Base-by-base conservation (phyloP, 2,113 vertebrate species). In the Sclerurus mexicanus region DNA sequence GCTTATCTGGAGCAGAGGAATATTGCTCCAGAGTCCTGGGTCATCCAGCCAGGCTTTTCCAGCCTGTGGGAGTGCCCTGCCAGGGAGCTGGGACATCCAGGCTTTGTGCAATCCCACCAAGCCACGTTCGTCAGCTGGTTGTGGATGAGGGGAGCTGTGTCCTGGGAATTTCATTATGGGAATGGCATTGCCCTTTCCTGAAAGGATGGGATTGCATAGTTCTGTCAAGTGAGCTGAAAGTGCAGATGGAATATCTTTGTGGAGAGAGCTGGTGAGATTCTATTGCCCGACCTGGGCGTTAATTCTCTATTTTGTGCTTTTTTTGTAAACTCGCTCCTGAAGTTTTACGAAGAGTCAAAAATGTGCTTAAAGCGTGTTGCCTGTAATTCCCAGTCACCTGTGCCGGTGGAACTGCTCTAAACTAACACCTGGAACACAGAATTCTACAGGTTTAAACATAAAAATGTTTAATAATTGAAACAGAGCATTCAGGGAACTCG, bases 101-200 rank as follows among this genome's bases (percentile, higher is more conserved):
- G 53, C 33, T 10, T 42, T 49, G 69, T 81, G 62, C 78, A 63
- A 31, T 20, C 49, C 17, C 7, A 10, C 47, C 4, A 2, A 71
- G 87, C 30, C 58, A 6, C 1, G 1, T 20, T 31, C 4, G 6
- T 23, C 35, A 30, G n/a, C 37, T 20, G 72, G 56, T 15, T 6
- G 11, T 2, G 20, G 68, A 9, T 27, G 25, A 42, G 39, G 58
- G 50, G 7, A 12, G 52, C 35, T 6, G 31, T 30, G 37, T 58
- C 20, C 71, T 16, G 52, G 50, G 68, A 72, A 5, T 4, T 53
- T 28, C 0, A 0, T 22, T 40, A 0, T 13, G n/a, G 25, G 30
- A 33, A 58, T 14, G 52, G 15, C 35, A 2, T 3, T 59, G 5
- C 11, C 50, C 27, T 60, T 77, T 62, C 72, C 85, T 31, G 16